phyloP scores from a whole-genome alignment of 2,888 invertebrate genomes.

The Pheosia tremula region DNA sequence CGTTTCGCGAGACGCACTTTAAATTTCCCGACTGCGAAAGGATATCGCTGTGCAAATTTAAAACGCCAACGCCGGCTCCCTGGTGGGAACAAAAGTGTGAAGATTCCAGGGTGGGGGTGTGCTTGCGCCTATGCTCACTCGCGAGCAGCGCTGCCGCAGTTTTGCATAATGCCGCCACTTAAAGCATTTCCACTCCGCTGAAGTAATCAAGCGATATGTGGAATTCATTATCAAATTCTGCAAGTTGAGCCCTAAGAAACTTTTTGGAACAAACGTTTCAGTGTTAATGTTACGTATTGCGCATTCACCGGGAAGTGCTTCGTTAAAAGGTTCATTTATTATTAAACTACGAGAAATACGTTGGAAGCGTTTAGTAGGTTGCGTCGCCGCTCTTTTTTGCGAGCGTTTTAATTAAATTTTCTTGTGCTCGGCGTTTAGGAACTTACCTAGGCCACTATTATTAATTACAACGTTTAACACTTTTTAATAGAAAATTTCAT shows the following conservation, averaged over 20 bases:
- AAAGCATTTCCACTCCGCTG: conserved; percentile 45
- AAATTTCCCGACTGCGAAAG: conserved; percentile 71
- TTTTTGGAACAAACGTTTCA: conserved; percentile 27
- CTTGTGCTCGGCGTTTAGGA: conserved; percentile 23
- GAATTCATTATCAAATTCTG: conserved; percentile 52
- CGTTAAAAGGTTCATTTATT: conserved; percentile 38
- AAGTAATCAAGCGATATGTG: conserved; percentile 51
- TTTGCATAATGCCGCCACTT: conserved; percentile 69
- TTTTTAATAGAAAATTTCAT: conserved; percentile 2
- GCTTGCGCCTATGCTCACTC: conserved; percentile 17
- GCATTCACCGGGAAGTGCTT: conserved; percentile 27
- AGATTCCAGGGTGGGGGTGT: conserved; percentile 33
- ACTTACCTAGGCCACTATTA: conserved; percentile 33
- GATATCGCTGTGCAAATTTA: conserved; percentile 71
- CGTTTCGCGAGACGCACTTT: conserved; percentile 74
- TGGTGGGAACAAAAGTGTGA: conserved; percentile 58
- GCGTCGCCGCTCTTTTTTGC: conserved; percentile 30
- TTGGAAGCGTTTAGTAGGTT: conserved; percentile 29
- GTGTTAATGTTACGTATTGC: conserved; percentile 21
- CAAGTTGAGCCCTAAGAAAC: conserved; percentile 28
- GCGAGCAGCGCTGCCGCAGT: conserved; percentile 38
- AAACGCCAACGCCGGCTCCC: conserved; percentile 61
- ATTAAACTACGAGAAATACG: conserved; percentile 35
- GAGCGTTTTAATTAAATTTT: conserved; percentile 40
- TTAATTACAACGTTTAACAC: neutral